phyloP scores from a whole-genome alignment of 2,888 invertebrate genomes.

The Cataglyphis albicans region DNA sequence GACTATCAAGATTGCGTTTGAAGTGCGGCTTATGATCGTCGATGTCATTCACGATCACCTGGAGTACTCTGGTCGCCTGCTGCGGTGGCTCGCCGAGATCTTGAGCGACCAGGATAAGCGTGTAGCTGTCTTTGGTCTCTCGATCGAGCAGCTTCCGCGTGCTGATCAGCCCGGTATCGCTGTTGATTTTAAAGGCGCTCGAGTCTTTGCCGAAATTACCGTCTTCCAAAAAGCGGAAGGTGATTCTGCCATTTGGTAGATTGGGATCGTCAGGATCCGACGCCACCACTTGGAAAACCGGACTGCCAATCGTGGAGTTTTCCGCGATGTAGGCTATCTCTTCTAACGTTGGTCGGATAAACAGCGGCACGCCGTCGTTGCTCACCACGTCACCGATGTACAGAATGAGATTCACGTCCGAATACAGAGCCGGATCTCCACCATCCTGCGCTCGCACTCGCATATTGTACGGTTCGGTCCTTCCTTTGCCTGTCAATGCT shows the following conservation, averaged over 20 bases:
- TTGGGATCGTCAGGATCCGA: constrained; percentile 93
- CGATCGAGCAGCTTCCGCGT: constrained; percentile 91
- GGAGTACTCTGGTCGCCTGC: constrained; percentile 90
- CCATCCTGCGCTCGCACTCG: constrained; percentile 90
- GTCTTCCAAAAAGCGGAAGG: constrained; percentile 91
- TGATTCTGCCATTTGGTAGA: constrained; percentile 91
- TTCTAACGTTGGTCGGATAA: constrained; percentile 90
- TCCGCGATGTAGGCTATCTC: constrained; percentile 91
- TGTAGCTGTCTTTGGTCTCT: constrained; percentile 91
- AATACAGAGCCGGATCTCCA: constrained; percentile 88
- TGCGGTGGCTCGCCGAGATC: constrained; percentile 93
- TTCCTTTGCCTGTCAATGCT: constrained; percentile 91
- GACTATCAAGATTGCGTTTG: constrained; percentile 89
- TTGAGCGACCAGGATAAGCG: constrained; percentile 92
- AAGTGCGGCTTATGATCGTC: constrained; percentile 94
- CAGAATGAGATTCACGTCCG: constrained; percentile 89
- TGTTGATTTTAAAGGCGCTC: constrained; percentile 82
- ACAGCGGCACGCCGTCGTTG: constrained; percentile 93
- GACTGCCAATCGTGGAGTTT: constrained; percentile 91
- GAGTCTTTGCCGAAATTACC: constrained; percentile 86
- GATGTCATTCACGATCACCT: constrained; percentile 90
- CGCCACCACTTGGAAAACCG: constrained; percentile 92
- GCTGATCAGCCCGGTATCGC: constrained; percentile 90
- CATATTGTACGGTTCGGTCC: constrained; percentile 91
- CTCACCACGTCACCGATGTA: constrained; percentile 93